These are phyloP conservation scores for Drosophila mojavensis DNA, from an alignment of 1,140 invertebrate species.

Conservation along the genomic window DNA sequence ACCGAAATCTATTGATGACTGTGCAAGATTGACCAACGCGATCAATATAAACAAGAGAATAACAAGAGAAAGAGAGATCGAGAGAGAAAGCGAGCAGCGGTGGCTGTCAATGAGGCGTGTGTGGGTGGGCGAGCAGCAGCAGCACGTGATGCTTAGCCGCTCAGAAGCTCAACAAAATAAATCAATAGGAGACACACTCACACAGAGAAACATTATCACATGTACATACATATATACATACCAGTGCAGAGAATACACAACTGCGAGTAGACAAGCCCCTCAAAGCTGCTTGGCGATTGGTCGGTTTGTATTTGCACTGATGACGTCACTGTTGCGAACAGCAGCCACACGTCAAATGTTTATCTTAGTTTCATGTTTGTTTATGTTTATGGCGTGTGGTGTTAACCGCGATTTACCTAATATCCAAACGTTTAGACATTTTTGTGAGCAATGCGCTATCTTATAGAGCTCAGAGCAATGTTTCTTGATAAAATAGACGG, in stretches of 20 bases:
- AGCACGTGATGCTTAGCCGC: conserved; percentile 38
- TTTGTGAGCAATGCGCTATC: background rate
- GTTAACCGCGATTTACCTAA: conserved; percentile 7
- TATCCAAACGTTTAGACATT: background rate
- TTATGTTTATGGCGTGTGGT: conserved; percentile 10
- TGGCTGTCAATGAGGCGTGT: conserved; percentile 3
- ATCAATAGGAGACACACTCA: conserved; percentile 26
- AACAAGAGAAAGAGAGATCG: background rate
- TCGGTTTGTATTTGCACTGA: conserved; percentile 26
- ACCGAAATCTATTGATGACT: conserved; percentile 5
- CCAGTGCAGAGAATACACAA: background rate
- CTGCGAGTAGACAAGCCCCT: conserved; percentile 59
- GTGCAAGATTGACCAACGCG: conserved; percentile 19
- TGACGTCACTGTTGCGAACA: conserved; percentile 44
- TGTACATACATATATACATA: background rate
- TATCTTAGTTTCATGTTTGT: conserved; percentile 26
- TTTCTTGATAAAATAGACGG: background rate
- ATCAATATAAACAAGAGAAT: conserved; percentile 25
- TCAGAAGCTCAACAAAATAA: conserved; percentile 26
- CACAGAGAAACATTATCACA: background rate
- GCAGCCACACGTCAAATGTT: conserved; percentile 1
- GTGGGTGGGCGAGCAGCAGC: conserved; percentile 5
- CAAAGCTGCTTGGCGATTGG: conserved; percentile 60
- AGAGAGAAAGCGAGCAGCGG: background rate
- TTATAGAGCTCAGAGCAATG: background rate